phyloP scores from a whole-genome alignment of 2,888 invertebrate species.

The Metalampra italica region DNA sequence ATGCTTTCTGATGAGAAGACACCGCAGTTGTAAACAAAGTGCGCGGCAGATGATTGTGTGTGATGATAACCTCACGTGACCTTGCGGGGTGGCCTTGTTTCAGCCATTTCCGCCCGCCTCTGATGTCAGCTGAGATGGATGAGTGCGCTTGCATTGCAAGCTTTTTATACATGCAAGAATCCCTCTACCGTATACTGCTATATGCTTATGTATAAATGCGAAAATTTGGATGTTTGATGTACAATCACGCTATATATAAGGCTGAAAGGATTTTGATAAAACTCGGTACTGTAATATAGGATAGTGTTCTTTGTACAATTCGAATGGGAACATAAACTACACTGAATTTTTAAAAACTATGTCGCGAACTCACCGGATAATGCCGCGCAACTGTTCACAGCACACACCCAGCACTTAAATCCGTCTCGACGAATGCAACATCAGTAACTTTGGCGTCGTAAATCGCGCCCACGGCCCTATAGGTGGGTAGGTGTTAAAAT shows the following conservation, averaged over 20 bases:
- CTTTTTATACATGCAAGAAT: too few relatives aligned
- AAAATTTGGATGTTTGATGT: too few relatives aligned
- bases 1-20: slow-evolving; percentile 27
- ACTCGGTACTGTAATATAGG: too few relatives aligned
- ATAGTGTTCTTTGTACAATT: too few relatives aligned
- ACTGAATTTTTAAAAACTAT: too few relatives aligned
- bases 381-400: slow-evolving; percentile 16
- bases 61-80: slow-evolving; percentile 63
- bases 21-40: slow-evolving; percentile 38
- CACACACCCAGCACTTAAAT: slow-evolving; percentile 37
- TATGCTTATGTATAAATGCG: too few relatives aligned
- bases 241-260: too few relatives aligned
- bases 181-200: too few relatives aligned
- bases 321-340: too few relatives aligned
- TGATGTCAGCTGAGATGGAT: slow-evolving; percentile 4
- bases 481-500: slow-evolving; percentile 68
- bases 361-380: too few relatives aligned
- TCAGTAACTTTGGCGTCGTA: slow-evolving; percentile 41
- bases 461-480: slow-evolving; percentile 65
- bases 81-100: slow-evolving; percentile 38
- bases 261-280: too few relatives aligned
- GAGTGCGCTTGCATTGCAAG: too few relatives aligned
- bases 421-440: slow-evolving; percentile 37
- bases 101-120: slow-evolving; percentile 32
- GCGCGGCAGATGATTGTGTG: slow-evolving; percentile 21